These are phyloP conservation scores for Choristoneura rosaceana DNA, from an alignment of 2,888 invertebrate species.

Conservation along the genomic window DNA sequence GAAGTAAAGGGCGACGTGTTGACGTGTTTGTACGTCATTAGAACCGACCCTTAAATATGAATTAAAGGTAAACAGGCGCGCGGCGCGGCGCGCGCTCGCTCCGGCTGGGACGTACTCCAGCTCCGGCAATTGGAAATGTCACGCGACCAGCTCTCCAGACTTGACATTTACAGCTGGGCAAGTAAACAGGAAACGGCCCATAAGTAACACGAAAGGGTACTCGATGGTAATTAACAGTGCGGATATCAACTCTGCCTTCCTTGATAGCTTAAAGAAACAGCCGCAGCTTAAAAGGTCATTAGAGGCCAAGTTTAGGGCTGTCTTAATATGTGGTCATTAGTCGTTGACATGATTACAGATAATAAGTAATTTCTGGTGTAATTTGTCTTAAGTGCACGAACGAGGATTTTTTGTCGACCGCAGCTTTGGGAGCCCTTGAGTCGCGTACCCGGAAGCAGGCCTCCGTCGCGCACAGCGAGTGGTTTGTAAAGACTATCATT, in stretches of 20 bases:
- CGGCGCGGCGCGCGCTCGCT: background rate
- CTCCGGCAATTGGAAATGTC: constrained; percentile 24
- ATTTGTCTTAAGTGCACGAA: constrained; percentile 11
- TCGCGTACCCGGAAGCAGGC: constrained; percentile 31
- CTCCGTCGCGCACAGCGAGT: constrained; percentile 23
- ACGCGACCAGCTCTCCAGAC: constrained; percentile 25
- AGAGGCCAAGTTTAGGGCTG: constrained; percentile 21
- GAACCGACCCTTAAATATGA: constrained; percentile 33
- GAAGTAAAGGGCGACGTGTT: constrained; percentile 10
- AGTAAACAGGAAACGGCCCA: constrained; percentile 28
- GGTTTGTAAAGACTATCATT: constrained; percentile 4
- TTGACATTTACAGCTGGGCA: constrained; percentile 13
- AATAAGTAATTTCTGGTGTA: constrained; percentile 29
- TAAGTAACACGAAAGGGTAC: constrained; percentile 13
- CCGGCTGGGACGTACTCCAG: constrained; percentile 12
- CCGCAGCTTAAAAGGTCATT: background rate
- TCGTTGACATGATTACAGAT: constrained; percentile 20
- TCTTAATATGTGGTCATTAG: constrained; percentile 30
- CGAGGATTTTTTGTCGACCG: constrained; percentile 24
- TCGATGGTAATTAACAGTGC: constrained; percentile 18
- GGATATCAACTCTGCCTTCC: background rate
- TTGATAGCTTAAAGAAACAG: background rate
- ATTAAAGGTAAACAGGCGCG: constrained; percentile 27
- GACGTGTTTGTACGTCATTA: constrained; percentile 29
- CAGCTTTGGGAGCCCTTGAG: constrained; percentile 37